Base-by-base conservation (phyloP, 1,140 invertebrate species). In the Argopecten irradians region DNA sequence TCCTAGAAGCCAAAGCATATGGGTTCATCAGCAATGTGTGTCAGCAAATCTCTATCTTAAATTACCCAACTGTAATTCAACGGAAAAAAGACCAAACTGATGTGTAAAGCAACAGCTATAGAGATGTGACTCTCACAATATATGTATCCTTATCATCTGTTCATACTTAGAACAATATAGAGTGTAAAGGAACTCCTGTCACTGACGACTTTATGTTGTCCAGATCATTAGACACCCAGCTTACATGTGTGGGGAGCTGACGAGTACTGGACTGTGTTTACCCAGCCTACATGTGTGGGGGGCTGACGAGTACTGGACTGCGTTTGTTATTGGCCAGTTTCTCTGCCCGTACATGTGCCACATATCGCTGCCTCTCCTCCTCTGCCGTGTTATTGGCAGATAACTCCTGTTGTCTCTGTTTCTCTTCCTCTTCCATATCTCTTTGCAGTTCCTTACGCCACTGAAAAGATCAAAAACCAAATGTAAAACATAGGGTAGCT, bases 391-490 rank as follows among this genome's bases (percentile, higher is more conserved):
- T 93, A 83, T 92, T 88, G 14, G 91, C 84, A 84, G 88, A 91
- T 71, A 94, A 88, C 16, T 89, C 90, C 83, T 93, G 92, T 86
- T 91, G 88, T 90, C 93, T 89, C 34, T 93, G 91, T 43, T 89
- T 89, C 87, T 95, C 92, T 71, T 94, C 93, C 34, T 92, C 90
- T 82, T 93, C 92, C 85, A 94, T 87, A 11, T 92, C 88, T 43
- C 84, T 43, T 46, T 94, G 94, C 14, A 95, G 88, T 46, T 95
- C 94, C 88, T 95, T 95, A 34, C 94, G 90, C 94, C 94, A 95
- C 94, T 95, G 90, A 34, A 91, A 90, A 87, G 85, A 34, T 82
- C 43, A 83, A 90, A n/a, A 83, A 82, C 86, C 55, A 41, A 14
- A 39, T n/a, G 13, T 1, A 82, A 87, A 82, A 36, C 14, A 46